Percentiles rank a stretch among this genome's conserved stretches.
phyloP scores from a whole-genome alignment of 2,797 vertebrate species.

The Acipenser oxyrinchus region DNA sequence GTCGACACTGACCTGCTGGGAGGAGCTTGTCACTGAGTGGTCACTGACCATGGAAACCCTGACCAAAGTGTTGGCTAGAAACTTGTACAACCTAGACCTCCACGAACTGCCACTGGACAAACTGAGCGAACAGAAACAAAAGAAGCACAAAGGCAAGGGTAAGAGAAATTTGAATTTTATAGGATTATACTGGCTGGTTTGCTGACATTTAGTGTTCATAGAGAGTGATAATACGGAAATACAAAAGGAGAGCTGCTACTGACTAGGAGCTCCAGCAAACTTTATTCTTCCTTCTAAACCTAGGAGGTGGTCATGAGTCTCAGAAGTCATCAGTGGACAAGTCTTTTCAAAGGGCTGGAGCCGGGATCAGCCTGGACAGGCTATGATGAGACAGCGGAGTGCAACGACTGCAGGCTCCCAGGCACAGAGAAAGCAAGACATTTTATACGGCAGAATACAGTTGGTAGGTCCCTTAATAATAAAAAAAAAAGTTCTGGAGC shows the following conservation, averaged over 20 bases:
- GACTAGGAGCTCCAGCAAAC: too few relatives aligned
- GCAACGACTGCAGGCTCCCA: constrained; percentile 95
- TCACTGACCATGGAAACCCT: constrained; percentile 97
- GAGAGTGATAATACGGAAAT: too few relatives aligned
- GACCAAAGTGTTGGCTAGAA: constrained; percentile 95
- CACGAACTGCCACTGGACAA: constrained; percentile 93
- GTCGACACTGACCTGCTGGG: constrained; percentile 93
- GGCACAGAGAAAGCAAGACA: constrained; percentile 96
- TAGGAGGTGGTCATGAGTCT: constrained; percentile 82
- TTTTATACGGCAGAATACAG: constrained; percentile 94
- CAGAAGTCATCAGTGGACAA: constrained; percentile 86
- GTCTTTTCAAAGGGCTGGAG: constrained; percentile 98
- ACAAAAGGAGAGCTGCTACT: too few relatives aligned
- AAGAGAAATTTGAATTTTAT: constrained; percentile 15
- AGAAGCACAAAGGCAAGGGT: constrained; percentile 99
- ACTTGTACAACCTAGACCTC: constrained; percentile 90
- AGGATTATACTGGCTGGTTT: too few relatives aligned
- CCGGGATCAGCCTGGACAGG: constrained; percentile 88
- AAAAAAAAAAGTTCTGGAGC: too few relatives aligned
- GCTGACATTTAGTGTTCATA: too few relatives aligned
- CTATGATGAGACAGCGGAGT: constrained; percentile 91
- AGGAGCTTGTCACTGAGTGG: constrained; percentile 97
- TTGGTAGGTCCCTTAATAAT: constrained; percentile 68
- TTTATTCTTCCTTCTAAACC: background rate
- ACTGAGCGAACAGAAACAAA: constrained; percentile 96